Evolutionary conservation across 2,888 invertebrate genomes (phyloP), one percentile per base, ranked within the genome.

Genomic region (Apocheima hispidaria): DNA sequence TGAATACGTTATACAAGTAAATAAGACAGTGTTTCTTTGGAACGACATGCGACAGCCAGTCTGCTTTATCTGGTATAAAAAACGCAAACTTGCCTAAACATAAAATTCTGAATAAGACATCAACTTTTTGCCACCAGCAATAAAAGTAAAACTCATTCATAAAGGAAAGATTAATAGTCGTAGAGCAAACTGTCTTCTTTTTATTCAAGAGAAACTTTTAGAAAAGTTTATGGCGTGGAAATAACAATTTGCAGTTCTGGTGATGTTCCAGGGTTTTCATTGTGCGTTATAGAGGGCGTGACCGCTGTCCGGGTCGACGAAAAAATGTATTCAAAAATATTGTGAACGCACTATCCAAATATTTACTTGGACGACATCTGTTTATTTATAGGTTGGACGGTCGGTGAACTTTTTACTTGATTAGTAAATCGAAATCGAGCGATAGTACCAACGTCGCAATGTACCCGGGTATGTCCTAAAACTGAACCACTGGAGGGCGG

Each of bases 171-270:
- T 92, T 90, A 90, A 92, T 92, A 83, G 89, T 84, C 73, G 66
- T 70, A 70, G 64, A 65, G 70, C 75, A 70, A 74, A 72, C 73
- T 79, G 75, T 76, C 79, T 84, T 79, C 78, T 81, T 77, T 76
- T 72, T 68, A 76, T 71, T 69, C 73, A 71, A 78, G 75, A 73
- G 71, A 65, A 73, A 84, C 80, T 85, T 86, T 88, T 80, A 81
- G 77, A 84, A 86, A 87, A 88, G 43, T 90, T 89, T 88, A 92
- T 92, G 86, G 86, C 73, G 83, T 88, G 92, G 91, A 92, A 92
- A 87, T 82, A 82, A 87, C 87, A 91, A 92, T 92, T 92, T 91
- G 92, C 88, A 86, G 80, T 87, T 79, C 78, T 76, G 90, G 86
- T 83, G 70, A 79, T 76, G 75, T 66, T 71, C 54, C 64, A 60